A percentile compares a stretch with the other conserved stretches of the same genome.
Conservation (phyloP, 2,888 invertebrate genomes). For the Abscondita cerata region DNA sequence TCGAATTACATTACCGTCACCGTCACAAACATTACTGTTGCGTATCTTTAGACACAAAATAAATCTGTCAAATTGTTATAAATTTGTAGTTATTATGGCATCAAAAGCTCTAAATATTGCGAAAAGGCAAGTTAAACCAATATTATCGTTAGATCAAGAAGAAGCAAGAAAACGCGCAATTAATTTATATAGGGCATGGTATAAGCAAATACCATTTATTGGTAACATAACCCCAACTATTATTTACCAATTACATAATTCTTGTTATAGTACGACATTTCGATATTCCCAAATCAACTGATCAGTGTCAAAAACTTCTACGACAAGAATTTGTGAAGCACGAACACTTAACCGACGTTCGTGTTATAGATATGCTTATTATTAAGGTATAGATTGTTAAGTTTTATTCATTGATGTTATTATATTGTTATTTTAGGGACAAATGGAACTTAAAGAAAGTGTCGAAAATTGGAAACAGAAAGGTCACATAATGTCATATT, state of each 20-base stretch:
- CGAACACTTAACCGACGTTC: slow-evolving; percentile 79
- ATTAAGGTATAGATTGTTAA: slow-evolving; percentile 74
- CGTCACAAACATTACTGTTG: no score
- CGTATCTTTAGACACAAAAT: background rate
- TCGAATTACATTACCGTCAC: no score
- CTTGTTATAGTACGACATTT: slow-evolving; percentile 76
- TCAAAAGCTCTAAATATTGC: slow-evolving; percentile 61
- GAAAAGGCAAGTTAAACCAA: slow-evolving; percentile 79
- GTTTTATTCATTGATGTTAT: background rate
- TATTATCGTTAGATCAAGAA: slow-evolving; percentile 76
- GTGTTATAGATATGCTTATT: slow-evolving; percentile 90
- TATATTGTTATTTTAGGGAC: slow-evolving; percentile 71
- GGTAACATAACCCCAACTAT: slow-evolving; percentile 65
- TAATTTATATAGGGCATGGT: slow-evolving; percentile 93
- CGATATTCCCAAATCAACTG: slow-evolving; percentile 78
- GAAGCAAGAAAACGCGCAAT: slow-evolving; percentile 86
- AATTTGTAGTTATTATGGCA: slow-evolving; percentile 51
- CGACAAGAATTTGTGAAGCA: slow-evolving; percentile 81
- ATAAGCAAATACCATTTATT: slow-evolving; percentile 87
- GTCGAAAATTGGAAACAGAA: slow-evolving; percentile 90
- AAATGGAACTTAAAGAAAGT: slow-evolving; percentile 92
- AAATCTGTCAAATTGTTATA: slow-evolving; percentile 8
- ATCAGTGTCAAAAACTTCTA: slow-evolving; percentile 74
- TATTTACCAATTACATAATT: slow-evolving; percentile 40
- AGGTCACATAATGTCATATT: slow-evolving; percentile 86